Conservation (phyloP, 2,113 vertebrate genomes). For the human region GRCh38 chr6:46660001-46660500, state of each 20-base stretch:
- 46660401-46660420: not conserved
- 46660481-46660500: not conserved
- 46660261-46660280: not conserved
- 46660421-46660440: not conserved
- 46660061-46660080: not conserved
- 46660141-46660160: not conserved
- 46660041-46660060: not conserved
- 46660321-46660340: not conserved
- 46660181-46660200: not conserved
- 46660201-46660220: not conserved
- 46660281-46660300: conserved; percentile 10
- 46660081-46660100: not conserved
- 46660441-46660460: not conserved
- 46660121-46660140: not conserved
- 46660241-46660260: no score
- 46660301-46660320: not conserved
- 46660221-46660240: not conserved
- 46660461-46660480: not conserved
- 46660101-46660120: not conserved
- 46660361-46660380: not conserved
- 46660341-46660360: not conserved
- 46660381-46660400: not conserved
- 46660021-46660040: not conserved
- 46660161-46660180: not conserved
- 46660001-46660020: not conserved